Conservation (phyloP, 2,797 vertebrate species). For the Agapornis canus region DNA sequence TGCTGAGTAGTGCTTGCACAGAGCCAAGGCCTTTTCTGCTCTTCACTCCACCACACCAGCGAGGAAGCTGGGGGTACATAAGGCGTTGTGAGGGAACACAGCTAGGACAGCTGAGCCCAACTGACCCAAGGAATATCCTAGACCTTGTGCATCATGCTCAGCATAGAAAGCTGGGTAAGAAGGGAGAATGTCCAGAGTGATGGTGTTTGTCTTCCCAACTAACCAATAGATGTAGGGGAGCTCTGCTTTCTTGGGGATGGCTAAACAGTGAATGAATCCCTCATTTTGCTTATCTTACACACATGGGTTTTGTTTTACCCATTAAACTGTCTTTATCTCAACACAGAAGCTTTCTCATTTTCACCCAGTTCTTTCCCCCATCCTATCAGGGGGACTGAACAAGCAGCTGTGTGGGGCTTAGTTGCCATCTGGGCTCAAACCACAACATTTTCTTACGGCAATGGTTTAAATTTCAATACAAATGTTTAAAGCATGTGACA, state of each 20-base stretch:
- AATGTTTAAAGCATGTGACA: conserved; percentile 56
- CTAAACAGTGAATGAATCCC: background rate
- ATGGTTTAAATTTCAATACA: conserved; percentile 53
- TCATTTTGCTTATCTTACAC: background rate
- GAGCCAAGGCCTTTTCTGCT: background rate
- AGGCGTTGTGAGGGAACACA: background rate
- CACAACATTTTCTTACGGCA: conserved; percentile 20
- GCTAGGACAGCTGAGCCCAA: background rate
- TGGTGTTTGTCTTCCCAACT: background rate
- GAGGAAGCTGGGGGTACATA: background rate
- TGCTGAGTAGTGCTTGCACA: background rate
- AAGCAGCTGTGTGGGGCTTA: background rate
- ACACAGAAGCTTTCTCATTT: background rate
- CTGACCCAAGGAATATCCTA: background rate
- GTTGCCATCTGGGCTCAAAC: background rate
- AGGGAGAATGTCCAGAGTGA: background rate
- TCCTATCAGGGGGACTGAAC: background rate
- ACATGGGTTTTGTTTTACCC: background rate
- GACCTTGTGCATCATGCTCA: background rate
- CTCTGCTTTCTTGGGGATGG: background rate
- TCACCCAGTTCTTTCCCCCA: background rate
- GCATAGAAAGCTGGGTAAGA: background rate
- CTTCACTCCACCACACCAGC: background rate
- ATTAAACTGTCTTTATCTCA: background rate
- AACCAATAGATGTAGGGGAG: background rate